Conservation (phyloP, 1,140 invertebrate species). For the Calliphora vicina region DNA sequence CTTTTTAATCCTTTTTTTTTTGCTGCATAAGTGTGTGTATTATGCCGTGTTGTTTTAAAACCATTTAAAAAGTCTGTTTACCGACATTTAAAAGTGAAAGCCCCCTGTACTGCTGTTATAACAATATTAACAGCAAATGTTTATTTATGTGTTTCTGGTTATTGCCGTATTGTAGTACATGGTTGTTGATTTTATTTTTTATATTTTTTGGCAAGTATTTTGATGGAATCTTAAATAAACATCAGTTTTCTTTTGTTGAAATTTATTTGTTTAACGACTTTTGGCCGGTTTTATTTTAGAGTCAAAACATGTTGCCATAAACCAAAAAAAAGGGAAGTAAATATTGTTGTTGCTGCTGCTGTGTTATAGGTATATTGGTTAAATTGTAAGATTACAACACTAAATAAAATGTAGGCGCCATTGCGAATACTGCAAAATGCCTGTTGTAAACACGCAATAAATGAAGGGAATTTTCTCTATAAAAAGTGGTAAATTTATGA, state of each 20-base stretch:
- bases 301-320: constrained; percentile 12
- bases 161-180: not conserved
- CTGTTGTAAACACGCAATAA: not conserved
- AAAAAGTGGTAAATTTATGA: not conserved
- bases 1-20: not conserved
- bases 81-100: not conserved
- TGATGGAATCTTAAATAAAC: not conserved
- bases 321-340: not conserved
- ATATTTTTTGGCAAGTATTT: not conserved
- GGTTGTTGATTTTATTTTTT: not conserved
- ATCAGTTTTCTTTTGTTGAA: not conserved
- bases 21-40: not conserved
- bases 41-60: not conserved
- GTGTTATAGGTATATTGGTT: not conserved
- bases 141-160: not conserved
- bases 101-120: not conserved
- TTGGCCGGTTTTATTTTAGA: not conserved
- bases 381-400: not conserved
- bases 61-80: not conserved
- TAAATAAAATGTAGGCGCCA: not conserved
- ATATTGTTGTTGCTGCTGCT: not conserved
- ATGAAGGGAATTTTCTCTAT: not conserved
- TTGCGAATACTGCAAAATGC: not conserved
- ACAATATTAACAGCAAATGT: not conserved
- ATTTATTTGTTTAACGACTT: not conserved